A percentile compares a stretch with the other conserved stretches of the same genome.
phyloP scores from a whole-genome alignment of 2,888 invertebrate genomes.

The Ophonus ardosiacus region DNA sequence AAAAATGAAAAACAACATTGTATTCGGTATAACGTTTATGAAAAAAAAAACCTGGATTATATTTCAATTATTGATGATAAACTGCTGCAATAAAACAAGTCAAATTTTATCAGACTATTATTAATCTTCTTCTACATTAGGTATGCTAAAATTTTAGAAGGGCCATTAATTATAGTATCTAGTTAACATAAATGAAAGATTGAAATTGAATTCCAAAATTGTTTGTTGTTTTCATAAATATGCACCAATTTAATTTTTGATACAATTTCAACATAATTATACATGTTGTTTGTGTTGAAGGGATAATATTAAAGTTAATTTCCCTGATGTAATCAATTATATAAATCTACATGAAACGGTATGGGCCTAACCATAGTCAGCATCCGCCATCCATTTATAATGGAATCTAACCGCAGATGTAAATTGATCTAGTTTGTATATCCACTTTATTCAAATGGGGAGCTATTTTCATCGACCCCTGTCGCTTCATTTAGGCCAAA shows the following conservation, averaged over 20 bases:
- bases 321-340: neutral
- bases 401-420: slow-evolving; percentile 7
- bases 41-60: too few relatives aligned
- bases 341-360: slow-evolving; percentile 11
- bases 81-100: too few relatives aligned
- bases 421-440: slow-evolving; percentile 17
- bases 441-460: slow-evolving; percentile 1
- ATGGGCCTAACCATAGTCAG: neutral
- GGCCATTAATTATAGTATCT: neutral
- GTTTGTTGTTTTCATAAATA: neutral
- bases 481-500: neutral
- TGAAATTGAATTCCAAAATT: neutral
- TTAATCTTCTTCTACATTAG: too few relatives aligned
- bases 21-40: too few relatives aligned
- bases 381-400: neutral
- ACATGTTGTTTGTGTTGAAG: neutral
- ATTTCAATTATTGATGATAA: too few relatives aligned
- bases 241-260: neutral
- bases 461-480: neutral
- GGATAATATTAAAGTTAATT: neutral
- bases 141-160: too few relatives aligned
- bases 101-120: too few relatives aligned
- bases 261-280: neutral
- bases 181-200: neutral
- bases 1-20: too few relatives aligned